Evolutionary conservation across 2,888 invertebrate species (phyloP), one percentile per base, ranked within the genome.

Genomic region (Trichopria drosophilae): DNA sequence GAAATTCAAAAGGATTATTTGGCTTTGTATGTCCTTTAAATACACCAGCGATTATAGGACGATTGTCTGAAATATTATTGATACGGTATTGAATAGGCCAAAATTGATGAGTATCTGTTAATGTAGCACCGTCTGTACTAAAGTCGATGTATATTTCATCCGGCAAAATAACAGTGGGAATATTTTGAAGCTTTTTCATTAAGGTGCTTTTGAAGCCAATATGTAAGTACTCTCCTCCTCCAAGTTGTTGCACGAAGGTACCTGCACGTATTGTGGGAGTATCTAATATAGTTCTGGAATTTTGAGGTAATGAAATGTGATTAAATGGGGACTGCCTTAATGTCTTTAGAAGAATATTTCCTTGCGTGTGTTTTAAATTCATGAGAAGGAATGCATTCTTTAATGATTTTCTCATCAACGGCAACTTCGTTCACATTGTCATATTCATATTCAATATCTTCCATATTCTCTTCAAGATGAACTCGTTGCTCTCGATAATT

Each of bases 21-120:
- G 53, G 48, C 29, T 51, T 53, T 20, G 39, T 1, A 10, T 4
- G 15, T 7, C 46, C 51, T 19, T 34, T 19, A 20, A 50, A 57
- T 12, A 57, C 32, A 13, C 53, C 53, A 9, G 47, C 40, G 16
- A 57, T 44, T 19, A 43, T 47, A 1, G 51, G 48, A 16, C 50
- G 39, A 16, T 53, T 45, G 22, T 42, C 48, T 15, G 3, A 3
- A 9, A 46, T 34, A n/a, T n/a, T n/a, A n/a, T n/a, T n/a, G n/a
- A n/a, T n/a, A n/a, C n/a, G n/a, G n/a, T n/a, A n/a, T n/a, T n/a
- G n/a, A n/a, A n/a, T n/a, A n/a, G n/a, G n/a, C n/a, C n/a, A n/a
- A n/a, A n/a, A n/a, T n/a, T n/a, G n/a, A n/a, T n/a, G n/a, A n/a
- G n/a, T n/a, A n/a, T n/a, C n/a, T n/a, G n/a, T 29, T 42, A 34